Evolutionary conservation across 1,140 invertebrate species (phyloP), one percentile per base, ranked within the genome.

Genomic region (Doryteuthis pealeii): DNA sequence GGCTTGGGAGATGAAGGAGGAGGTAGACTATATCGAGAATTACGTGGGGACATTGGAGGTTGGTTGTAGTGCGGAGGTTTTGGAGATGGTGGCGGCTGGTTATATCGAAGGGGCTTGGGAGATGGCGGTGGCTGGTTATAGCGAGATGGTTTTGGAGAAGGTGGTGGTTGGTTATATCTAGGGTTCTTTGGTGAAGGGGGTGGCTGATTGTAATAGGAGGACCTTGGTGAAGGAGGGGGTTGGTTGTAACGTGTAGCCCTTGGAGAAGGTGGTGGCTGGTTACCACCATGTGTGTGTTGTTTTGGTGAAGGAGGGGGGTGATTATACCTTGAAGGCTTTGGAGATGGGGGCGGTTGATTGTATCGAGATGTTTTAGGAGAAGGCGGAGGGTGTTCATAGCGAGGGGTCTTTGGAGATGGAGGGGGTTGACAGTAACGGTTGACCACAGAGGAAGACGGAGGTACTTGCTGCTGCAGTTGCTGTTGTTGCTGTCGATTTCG

Each of bases 251-350:
- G 54, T 22, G 54, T 62, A n/a, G 54, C 54, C 54, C 54, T 22
- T 22, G 54, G 54, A 22, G 54, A 62, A n/a, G 54, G 54, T n/a
- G 54, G 54, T 62, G 54, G 54, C 54, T 62, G 54, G 54, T 62
- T 62, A 28, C 54, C 26, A 62, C 54, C 26, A 28, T 62, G 26
- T 62, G 22, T 22, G 18, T 22, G 18, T 1, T 22, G 18, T 8
- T 62, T 62, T 62, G 54, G 54, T n/a, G 54, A 62, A 14, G 54
- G 54, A 1, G 54, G 54, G 10, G 54, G 54, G 22, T 62, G 54
- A 28, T 62, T 62, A 28, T 62, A 62, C 54, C 54, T 62, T 62
- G 54, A 5, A 12, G 54, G 10, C 18, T 62, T 62, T 62, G 54
- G 54, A n/a, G 54, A 62, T 14, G 54, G 54, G 26, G 54, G 54